These are phyloP conservation scores for Dilophus febrilis DNA, from an alignment of 2,888 invertebrate species.

Conservation along the genomic window DNA sequence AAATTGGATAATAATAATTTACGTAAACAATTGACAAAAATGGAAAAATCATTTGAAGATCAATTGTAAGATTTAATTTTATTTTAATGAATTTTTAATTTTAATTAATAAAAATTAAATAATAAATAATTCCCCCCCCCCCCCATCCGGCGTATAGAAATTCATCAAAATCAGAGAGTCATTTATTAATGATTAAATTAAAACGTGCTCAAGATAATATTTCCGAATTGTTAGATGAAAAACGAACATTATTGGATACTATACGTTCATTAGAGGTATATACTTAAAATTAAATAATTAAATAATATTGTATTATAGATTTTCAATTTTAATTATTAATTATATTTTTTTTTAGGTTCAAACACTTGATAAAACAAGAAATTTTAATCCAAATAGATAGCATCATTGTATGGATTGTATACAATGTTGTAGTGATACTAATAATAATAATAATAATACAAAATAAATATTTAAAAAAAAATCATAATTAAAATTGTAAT, in stretches of 20 bases:
- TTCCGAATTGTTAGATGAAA: slow-evolving; percentile 51
- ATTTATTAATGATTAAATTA: slow-evolving; percentile 39
- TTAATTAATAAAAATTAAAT: slow-evolving; percentile 1
- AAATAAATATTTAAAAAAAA: no score
- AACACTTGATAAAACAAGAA: slow-evolving; percentile 25
- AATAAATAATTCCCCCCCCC: no score
- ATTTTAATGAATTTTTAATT: not conserved
- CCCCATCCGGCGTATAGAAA: no score
- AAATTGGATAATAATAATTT: slow-evolving; percentile 46
- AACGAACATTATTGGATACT: slow-evolving; percentile 51
- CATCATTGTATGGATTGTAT: slow-evolving; percentile 54
- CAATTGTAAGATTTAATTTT: slow-evolving; percentile 26
- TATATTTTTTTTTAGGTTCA: slow-evolving; percentile 18
- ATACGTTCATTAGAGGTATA: slow-evolving; percentile 47
- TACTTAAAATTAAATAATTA: not conserved
- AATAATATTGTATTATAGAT: slow-evolving; percentile 6
- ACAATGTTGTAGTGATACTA: slow-evolving; percentile 43
- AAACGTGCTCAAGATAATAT: slow-evolving; percentile 61
- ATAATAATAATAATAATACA: slow-evolving; percentile 17
- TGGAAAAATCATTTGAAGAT: slow-evolving; percentile 41
- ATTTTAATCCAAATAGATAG: slow-evolving; percentile 43
- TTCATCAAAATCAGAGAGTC: slow-evolving; percentile 38
- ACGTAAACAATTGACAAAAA: slow-evolving; percentile 37
- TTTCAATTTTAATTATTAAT: no score
- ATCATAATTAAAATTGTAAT: no score